Evolutionary conservation across 2,888 invertebrate genomes (phyloP), one percentile per base, ranked within the genome.

Genomic region (Orchesellides sinensis): DNA sequence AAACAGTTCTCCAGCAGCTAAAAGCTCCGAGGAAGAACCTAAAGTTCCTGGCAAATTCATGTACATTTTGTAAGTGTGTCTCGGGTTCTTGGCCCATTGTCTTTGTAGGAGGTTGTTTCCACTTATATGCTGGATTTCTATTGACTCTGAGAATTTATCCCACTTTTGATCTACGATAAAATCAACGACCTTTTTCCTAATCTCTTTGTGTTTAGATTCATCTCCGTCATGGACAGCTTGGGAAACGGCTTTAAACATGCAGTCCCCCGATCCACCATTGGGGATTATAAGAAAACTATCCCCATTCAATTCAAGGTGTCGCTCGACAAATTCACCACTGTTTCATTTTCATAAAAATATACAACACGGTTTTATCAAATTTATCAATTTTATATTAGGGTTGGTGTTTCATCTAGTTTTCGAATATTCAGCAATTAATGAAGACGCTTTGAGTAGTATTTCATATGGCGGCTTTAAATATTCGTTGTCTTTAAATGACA

Each of bases 261-360:
- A 86, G 68, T 86, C 86, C 0, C 86, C 86, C 0, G 85, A 74
- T 10, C 86, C 86, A 0, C 85, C 86, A 73, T 86, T 86, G 5
- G 86, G 86, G 17, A 85, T 70, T 12, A 86, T 83, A 23, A 82
- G 68, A n/a, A 82, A 75, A 54, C 52, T 29, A 0, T 75, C 63
- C 0, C 49, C 47, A 17, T n/a, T 32, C n/a, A 59, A 19, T 32
- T 59, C 63, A 27, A 82, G 54, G 32, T 82, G 82, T 10, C 82
- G 59, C 59, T 82, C 82, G 25, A 74, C 54, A 19, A 40, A 78
- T 1, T 10, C 21, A 4, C 14, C 23, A 32, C 77, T 77, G 65
- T 14, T 14, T 5, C n/a, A n/a, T n/a, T n/a, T n/a, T n/a, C n/a
- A n/a, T n/a, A n/a, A n/a, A n/a, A n/a, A n/a, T n/a, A n/a, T n/a